Evolutionary conservation across 1,140 invertebrate genomes (phyloP).

Genomic region (Galleria mellonella): DNA sequence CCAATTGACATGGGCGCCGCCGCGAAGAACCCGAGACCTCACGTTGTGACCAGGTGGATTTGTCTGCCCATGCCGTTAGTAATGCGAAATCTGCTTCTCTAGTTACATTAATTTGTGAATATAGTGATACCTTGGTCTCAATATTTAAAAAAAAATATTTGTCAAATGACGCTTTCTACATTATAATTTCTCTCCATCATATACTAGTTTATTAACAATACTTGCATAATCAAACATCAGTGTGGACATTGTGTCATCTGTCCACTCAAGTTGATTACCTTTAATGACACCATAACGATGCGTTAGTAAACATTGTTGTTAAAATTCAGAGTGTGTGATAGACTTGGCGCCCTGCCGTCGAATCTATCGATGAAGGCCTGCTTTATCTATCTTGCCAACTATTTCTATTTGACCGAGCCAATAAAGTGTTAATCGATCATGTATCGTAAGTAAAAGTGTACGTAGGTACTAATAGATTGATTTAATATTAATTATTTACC

Average conservation of each 20-base stretch:
- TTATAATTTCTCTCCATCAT: no score
- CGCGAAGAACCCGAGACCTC: constrained; percentile 56
- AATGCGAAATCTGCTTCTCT: constrained; percentile 5
- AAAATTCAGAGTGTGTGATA: constrained; percentile 1
- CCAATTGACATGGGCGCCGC: constrained; percentile 60
- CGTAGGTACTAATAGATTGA: no score
- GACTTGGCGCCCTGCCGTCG: constrained; percentile 31
- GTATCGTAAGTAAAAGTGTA: constrained; percentile 9
- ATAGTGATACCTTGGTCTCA: no score
- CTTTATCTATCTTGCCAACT: constrained; percentile 37
- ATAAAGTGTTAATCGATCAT: constrained; percentile 19
- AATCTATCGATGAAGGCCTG: constrained; percentile 26
- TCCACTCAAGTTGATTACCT: no score
- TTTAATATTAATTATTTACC: no score
- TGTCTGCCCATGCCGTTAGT: constrained; percentile 58
- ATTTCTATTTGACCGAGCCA: constrained; percentile 37
- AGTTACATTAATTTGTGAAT: no score
- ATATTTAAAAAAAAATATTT: no score
- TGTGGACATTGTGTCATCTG: no score
- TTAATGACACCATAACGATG: no score
- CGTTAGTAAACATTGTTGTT: not conserved
- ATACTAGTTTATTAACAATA: no score
- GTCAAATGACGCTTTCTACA: no score
- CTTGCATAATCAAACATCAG: no score
- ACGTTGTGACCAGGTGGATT: constrained; percentile 63